A percentile compares a stretch with the other conserved stretches of the same genome.
Evolutionary conservation across 2,113 vertebrate genomes (phyloP).

Genomic region (Pseudorhombus dupliciocellatus): DNA sequence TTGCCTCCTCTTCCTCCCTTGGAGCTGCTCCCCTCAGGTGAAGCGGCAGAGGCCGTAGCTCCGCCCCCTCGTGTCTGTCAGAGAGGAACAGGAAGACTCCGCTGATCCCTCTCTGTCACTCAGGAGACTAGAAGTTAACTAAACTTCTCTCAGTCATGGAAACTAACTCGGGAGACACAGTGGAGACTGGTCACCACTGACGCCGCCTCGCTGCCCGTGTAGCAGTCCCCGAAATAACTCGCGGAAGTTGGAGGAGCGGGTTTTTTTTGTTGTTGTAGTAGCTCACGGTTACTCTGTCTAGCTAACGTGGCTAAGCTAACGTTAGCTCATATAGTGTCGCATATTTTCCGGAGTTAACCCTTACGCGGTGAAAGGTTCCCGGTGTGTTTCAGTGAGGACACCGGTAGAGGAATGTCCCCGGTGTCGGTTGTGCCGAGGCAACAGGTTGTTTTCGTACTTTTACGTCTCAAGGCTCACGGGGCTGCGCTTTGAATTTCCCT

Average conservation of each 20-base stretch:
- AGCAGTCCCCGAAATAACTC: constrained; percentile 31
- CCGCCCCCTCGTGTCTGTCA: constrained; percentile 58
- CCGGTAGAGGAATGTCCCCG: no score
- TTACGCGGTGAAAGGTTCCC: not conserved
- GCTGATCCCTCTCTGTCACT: constrained; percentile 30
- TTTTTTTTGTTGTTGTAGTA: constrained; percentile 19
- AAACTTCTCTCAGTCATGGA: constrained; percentile 60
- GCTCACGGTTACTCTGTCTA: constrained; percentile 32
- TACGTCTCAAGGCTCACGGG: constrained; percentile 5
- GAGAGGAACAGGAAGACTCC: constrained; percentile 74
- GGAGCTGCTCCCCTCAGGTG: constrained; percentile 71
- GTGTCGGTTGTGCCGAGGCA: not conserved
- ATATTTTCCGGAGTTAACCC: constrained; percentile 24
- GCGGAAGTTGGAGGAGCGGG: constrained; percentile 25
- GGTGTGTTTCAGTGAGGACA: not conserved
- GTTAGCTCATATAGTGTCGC: constrained; percentile 50
- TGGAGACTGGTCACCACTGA: constrained; percentile 14
- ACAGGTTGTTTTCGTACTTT: constrained; percentile 36
- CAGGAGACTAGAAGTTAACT: constrained; percentile 62
- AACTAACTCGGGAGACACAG: constrained; percentile 36
- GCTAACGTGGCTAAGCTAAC: constrained; percentile 69
- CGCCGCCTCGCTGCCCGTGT: constrained; percentile 1
- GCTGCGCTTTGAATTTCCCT: constrained; percentile 84
- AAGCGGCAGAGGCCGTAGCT: constrained; percentile 41
- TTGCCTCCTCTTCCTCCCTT: no score